Conservation (phyloP, 2,797 vertebrate genomes). For the Ptychobarbus kaznakovi region DNA sequence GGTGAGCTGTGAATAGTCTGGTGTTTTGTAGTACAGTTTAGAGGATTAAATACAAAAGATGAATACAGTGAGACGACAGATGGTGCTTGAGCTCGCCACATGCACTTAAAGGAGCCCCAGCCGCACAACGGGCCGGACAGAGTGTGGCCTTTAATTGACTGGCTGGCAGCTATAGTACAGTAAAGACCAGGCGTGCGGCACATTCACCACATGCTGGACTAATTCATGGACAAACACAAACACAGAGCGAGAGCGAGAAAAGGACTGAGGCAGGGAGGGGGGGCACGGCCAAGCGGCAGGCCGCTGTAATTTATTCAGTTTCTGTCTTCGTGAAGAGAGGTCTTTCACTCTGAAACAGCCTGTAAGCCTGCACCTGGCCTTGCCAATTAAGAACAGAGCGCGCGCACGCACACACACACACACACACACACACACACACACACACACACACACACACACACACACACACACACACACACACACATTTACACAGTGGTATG, state of each 20-base stretch:
- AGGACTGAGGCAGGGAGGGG: slow-evolving; percentile 8
- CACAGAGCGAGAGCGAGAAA: slow-evolving; percentile 43
- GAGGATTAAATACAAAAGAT: slow-evolving; percentile 50
- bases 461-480: slow-evolving; percentile 43
- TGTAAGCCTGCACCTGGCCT: slow-evolving; percentile 64
- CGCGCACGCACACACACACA: slow-evolving; percentile 35
- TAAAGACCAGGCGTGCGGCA: slow-evolving; percentile 58
- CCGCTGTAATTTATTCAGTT: slow-evolving; percentile 63
- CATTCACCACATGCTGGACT: slow-evolving; percentile 63
- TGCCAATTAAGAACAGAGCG: slow-evolving; percentile 61
- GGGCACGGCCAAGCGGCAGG: slow-evolving; percentile 47
- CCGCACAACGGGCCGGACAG: slow-evolving; percentile 54
- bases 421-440: slow-evolving; percentile 40
- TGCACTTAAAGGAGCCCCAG: slow-evolving; percentile 34
- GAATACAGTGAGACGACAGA: slow-evolving; percentile 62
- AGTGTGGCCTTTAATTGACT: slow-evolving; percentile 65
- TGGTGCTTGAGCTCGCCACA: slow-evolving; percentile 61
- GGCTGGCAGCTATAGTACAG: slow-evolving; percentile 62
- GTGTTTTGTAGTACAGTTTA: slow-evolving; percentile 57
- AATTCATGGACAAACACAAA: slow-evolving; percentile 68
- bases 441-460: slow-evolving; percentile 40
- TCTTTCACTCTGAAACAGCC: slow-evolving; percentile 61
- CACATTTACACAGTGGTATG: slow-evolving; percentile 27
- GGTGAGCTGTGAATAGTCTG: slow-evolving; percentile 7
- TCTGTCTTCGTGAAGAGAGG: slow-evolving; percentile 62